A percentile compares a stretch with the other conserved stretches of the same genome.
Conservation (phyloP, 2,888 invertebrate species). For the Gryllus longicercus region DNA sequence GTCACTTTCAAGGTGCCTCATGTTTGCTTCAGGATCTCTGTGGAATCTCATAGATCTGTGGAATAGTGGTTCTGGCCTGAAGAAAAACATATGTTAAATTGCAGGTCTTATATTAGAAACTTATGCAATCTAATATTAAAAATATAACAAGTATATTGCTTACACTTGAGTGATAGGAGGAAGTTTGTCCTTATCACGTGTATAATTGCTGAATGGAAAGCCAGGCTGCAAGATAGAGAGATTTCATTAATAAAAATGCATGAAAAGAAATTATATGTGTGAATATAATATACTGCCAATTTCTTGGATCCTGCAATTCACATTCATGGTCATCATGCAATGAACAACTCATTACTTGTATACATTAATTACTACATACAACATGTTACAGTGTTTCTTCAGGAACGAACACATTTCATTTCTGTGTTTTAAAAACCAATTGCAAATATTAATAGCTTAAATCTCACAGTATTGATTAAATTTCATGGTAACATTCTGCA, state of each 20-base stretch:
- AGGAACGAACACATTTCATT: too few relatives aligned
- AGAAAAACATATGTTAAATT: background rate
- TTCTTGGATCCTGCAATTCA: too few relatives aligned
- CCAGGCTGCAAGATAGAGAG: slow-evolving; percentile 29
- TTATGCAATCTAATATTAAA: background rate
- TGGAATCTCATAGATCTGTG: slow-evolving; percentile 31
- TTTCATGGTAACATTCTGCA: too few relatives aligned
- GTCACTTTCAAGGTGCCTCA: slow-evolving; percentile 32
- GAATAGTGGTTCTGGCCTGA: slow-evolving; percentile 34
- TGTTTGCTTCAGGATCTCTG: slow-evolving; percentile 20
- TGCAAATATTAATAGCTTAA: too few relatives aligned
- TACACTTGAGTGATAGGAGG: slow-evolving; percentile 53
- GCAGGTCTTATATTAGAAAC: background rate
- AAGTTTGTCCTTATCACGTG: slow-evolving; percentile 49
- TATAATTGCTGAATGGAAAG: slow-evolving; percentile 28
- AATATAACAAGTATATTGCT: background rate
- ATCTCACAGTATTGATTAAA: too few relatives aligned
- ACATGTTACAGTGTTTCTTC: too few relatives aligned
- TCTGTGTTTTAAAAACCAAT: too few relatives aligned
- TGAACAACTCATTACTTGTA: too few relatives aligned
- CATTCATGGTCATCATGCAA: too few relatives aligned
- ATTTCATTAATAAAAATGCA: background rate
- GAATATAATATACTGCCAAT: too few relatives aligned
- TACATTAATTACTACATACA: too few relatives aligned
- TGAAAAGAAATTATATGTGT: too few relatives aligned